Conservation (phyloP, 2,888 invertebrate genomes). For the Ormyrus nitidulus region DNA sequence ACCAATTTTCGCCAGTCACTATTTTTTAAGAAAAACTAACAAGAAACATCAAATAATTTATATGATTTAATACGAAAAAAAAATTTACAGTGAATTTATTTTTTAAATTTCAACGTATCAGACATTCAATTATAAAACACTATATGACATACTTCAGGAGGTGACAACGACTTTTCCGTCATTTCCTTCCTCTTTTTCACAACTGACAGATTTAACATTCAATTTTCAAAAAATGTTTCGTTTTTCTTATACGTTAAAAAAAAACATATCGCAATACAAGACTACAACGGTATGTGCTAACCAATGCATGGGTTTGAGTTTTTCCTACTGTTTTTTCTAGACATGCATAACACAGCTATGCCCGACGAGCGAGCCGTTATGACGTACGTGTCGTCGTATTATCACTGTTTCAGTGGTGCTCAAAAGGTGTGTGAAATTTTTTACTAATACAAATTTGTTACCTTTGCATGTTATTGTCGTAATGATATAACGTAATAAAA, state of each 20-base stretch:
- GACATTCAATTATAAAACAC: no score
- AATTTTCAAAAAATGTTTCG: slow-evolving; percentile 26
- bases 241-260: slow-evolving; percentile 3
- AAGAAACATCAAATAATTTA: no score
- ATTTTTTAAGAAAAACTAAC: no score
- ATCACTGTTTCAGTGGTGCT: slow-evolving; percentile 99
- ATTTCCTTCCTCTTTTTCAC: slow-evolving; percentile 31
- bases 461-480: slow-evolving; percentile 14
- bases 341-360: slow-evolving; percentile 98
- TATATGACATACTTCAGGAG: neutral
- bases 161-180: neutral
- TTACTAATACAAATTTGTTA: slow-evolving; percentile 44
- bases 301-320: slow-evolving; percentile 73
- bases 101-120: no score
- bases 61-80: no score
- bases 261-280: slow-evolving; percentile 26
- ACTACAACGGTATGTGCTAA: slow-evolving; percentile 60
- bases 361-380: slow-evolving; percentile 99
- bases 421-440: slow-evolving; percentile 88
- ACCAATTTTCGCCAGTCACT: no score
- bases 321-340: slow-evolving; percentile 78
- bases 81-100: no score
- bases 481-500: neutral
- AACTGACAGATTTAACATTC: slow-evolving; percentile 29
- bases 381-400: slow-evolving; percentile 99